These are phyloP conservation scores for Ophonus ardosiacus DNA, from an alignment of 2,888 invertebrate species.

Conservation along the genomic window DNA sequence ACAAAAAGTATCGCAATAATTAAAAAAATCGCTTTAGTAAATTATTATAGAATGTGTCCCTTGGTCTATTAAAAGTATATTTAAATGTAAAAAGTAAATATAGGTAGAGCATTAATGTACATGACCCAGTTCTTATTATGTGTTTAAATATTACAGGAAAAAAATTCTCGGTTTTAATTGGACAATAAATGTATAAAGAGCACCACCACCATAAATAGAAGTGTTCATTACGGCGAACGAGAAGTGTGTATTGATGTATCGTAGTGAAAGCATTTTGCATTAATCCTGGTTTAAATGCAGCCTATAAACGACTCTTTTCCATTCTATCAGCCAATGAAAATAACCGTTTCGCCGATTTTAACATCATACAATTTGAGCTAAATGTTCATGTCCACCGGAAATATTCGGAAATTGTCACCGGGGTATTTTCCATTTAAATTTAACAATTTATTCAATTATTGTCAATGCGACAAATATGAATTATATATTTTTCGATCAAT, in stretches of 20 bases:
- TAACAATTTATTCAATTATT: background rate
- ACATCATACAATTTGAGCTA: background rate
- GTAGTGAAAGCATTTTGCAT: conserved; percentile 40
- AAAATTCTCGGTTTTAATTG: conserved; percentile 5
- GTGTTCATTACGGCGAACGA: conserved; percentile 20
- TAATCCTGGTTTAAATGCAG: conserved; percentile 40
- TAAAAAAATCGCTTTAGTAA: no score
- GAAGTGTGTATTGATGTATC: conserved; percentile 44
- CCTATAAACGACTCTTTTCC: conserved; percentile 47
- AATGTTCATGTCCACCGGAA: background rate
- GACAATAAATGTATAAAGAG: conserved; percentile 28
- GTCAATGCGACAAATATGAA: background rate
- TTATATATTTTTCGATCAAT: background rate
- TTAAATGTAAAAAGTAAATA: background rate
- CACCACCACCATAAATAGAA: conserved; percentile 1
- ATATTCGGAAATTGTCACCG: conserved; percentile 2
- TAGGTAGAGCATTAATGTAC: background rate
- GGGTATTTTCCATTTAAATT: background rate
- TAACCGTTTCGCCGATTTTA: conserved; percentile 1
- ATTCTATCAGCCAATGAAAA: conserved; percentile 38
- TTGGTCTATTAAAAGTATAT: background rate
- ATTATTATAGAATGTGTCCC: background rate
- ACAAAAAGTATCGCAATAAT: no score
- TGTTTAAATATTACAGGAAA: background rate
- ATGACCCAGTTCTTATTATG: background rate